Evolutionary conservation across 2,888 invertebrate genomes (phyloP).

Genomic region (Hirtodrosophila cameraria): DNA sequence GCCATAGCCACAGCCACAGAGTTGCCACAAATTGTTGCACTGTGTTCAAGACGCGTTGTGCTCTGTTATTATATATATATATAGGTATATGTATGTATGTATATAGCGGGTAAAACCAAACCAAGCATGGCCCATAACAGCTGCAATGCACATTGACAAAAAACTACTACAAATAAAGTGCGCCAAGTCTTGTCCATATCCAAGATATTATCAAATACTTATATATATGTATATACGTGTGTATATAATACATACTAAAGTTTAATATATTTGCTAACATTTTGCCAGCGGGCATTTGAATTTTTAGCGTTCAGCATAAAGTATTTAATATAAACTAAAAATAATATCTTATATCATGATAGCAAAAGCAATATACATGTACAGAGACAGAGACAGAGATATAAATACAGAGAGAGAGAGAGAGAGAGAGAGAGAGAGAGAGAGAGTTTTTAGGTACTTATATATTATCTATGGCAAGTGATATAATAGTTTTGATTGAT

Average conservation of each 20-base stretch:
- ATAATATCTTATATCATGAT: constrained; percentile 32
- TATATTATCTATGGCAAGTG: background rate
- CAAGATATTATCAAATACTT: constrained; percentile 8
- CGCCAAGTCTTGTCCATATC: constrained; percentile 3
- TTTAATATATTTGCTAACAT: constrained; percentile 4
- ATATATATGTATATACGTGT: too few relatives aligned
- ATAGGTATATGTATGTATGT: too few relatives aligned
- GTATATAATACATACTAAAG: background rate
- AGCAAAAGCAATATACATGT: constrained; percentile 42
- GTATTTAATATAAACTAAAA: constrained; percentile 15
- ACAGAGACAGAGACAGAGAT: constrained; percentile 10
- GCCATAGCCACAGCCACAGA: constrained; percentile 20
- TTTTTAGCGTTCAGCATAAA: constrained; percentile 26
- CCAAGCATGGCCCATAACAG: constrained; percentile 41
- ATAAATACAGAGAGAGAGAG: background rate
- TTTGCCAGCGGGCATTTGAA: constrained; percentile 23
- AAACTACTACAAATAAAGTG: constrained; percentile 53
- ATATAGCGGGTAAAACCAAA: constrained; percentile 19
- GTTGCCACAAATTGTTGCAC: constrained; percentile 21
- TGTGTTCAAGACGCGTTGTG: constrained; percentile 9
- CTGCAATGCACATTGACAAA: constrained; percentile 51
- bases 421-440: constrained; percentile 8
- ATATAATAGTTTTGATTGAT: constrained; percentile 6
- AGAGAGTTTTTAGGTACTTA: background rate
- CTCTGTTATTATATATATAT: too few relatives aligned